Percentiles rank a stretch among this genome's conserved stretches.
Conservation (phyloP, 1,140 invertebrate species). For the Drosophila pseudoananassae region DNA sequence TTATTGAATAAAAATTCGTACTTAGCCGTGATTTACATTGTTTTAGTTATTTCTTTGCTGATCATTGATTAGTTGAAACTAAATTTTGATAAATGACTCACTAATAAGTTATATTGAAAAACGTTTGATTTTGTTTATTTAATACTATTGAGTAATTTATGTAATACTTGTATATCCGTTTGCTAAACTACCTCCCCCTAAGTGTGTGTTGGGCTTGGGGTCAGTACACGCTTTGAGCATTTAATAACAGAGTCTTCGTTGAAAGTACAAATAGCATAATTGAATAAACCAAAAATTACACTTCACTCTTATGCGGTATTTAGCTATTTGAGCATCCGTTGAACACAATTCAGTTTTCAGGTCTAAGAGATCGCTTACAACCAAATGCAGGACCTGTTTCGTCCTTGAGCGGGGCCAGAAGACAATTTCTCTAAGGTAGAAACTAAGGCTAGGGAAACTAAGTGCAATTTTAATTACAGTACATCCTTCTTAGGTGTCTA, state of each 20-base stretch:
- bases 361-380: slow-evolving; percentile 52
- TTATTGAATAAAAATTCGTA: slow-evolving; percentile 81
- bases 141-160: slow-evolving; percentile 72
- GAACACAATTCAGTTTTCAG: slow-evolving; percentile 69
- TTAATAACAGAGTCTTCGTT: slow-evolving; percentile 52
- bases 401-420: background rate
- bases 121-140: slow-evolving; percentile 57
- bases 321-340: slow-evolving; percentile 63
- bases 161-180: slow-evolving; percentile 45
- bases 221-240: slow-evolving; percentile 61
- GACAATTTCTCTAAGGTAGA: background rate
- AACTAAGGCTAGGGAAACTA: slow-evolving; percentile 22
- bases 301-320: slow-evolving; percentile 43
- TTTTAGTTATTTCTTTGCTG: slow-evolving; percentile 40
- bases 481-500: slow-evolving; percentile 5
- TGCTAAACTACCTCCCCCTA: slow-evolving; percentile 27
- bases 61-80: slow-evolving; percentile 37
- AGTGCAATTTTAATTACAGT: slow-evolving; percentile 1
- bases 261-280: slow-evolving; percentile 40
- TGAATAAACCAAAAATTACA: slow-evolving; percentile 31
- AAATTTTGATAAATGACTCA: slow-evolving; percentile 47
- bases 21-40: slow-evolving; percentile 75
- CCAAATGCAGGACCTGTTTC: slow-evolving; percentile 46
- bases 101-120: slow-evolving; percentile 62
- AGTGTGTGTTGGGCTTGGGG: background rate